phyloP scores from a whole-genome alignment of 2,113 vertebrate species.

The Labeo catla region DNA sequence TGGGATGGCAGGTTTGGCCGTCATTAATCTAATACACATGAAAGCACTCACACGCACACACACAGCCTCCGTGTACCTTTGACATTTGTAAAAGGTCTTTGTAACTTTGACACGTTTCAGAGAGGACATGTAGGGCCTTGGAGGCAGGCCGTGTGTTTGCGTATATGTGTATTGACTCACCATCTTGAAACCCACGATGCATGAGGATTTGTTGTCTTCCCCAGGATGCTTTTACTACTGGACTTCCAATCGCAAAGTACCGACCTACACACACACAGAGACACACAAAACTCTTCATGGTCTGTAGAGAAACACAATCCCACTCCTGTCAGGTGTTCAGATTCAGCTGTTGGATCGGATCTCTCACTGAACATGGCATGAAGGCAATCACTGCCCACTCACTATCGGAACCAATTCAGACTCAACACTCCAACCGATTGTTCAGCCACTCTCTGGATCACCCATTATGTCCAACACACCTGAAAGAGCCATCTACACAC shows the following conservation, averaged over 20 bases:
- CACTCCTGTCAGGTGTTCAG: constrained; percentile 37
- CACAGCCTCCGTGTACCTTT: constrained; percentile 44
- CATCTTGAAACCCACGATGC: constrained; percentile 32
- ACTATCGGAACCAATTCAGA: constrained; percentile 25
- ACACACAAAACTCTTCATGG: constrained; percentile 12
- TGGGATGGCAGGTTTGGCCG: neutral
- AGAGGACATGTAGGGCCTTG: constrained; percentile 60
- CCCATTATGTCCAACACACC: constrained; percentile 1
- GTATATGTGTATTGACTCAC: constrained; percentile 20
- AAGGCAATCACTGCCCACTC: constrained; percentile 28
- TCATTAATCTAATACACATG: constrained; percentile 24
- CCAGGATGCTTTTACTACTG: neutral
- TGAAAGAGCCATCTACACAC: neutral
- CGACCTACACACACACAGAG: constrained; percentile 16
- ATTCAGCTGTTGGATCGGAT: constrained; percentile 28
- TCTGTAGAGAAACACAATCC: constrained; percentile 32
- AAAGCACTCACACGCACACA: neutral
- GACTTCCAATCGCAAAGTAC: neutral
- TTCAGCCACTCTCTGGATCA: constrained; percentile 6
- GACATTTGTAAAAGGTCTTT: constrained; percentile 70
- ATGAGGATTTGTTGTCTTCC: constrained; percentile 32
- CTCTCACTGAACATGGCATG: constrained; percentile 28
- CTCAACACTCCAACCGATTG: constrained; percentile 7
- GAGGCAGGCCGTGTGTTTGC: constrained; percentile 52
- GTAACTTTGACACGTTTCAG: constrained; percentile 67